Conservation (phyloP, 2,113 vertebrate genomes). For the human region GRCh38 chr9:108416001-108416500, state of each 20-base stretch:
- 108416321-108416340: not conserved
- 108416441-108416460: slow-evolving; percentile 8
- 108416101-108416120: slow-evolving; percentile 43
- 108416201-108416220: slow-evolving; percentile 74
- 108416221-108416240: slow-evolving; percentile 81
- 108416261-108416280: slow-evolving; percentile 78
- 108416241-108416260: slow-evolving; percentile 81
- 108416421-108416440: slow-evolving; percentile 74
- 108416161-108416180: slow-evolving; percentile 66
- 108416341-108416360: slow-evolving; percentile 69
- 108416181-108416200: slow-evolving; percentile 52
- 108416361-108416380: slow-evolving; percentile 69
- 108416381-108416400: slow-evolving; percentile 66
- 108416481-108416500: slow-evolving; percentile 56
- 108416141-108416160: not conserved
- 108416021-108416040: slow-evolving; percentile 68
- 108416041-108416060: slow-evolving; percentile 70
- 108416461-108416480: slow-evolving; percentile 74
- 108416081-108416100: slow-evolving; percentile 46
- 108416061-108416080: slow-evolving; percentile 60
- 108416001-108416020: slow-evolving; percentile 85
- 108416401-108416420: slow-evolving; percentile 73
- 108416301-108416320: slow-evolving; percentile 33
- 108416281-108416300: slow-evolving; percentile 73
- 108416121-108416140: not conserved